Evolutionary conservation across 64 coral and sea anemone species (phyloP), one percentile per base, ranked within the genome.

Genomic region (Stichodactyla helianthus): DNA sequence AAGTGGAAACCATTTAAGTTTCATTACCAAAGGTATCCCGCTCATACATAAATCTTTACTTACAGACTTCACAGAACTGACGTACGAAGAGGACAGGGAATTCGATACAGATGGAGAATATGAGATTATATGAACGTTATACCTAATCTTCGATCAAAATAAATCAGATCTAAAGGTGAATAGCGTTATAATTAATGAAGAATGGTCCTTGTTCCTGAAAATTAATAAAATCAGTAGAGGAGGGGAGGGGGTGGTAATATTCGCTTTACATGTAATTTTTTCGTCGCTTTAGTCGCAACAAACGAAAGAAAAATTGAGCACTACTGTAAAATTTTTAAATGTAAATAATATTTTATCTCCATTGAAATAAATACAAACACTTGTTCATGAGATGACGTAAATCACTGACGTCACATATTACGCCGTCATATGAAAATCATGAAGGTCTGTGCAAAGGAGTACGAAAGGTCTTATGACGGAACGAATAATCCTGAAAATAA

Each of bases 51-150:
- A 85, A 52, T 35, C 26, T 68, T 10, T 23, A 71, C 51, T 86
- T 83, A 31, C 60, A 96, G 94, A 96, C 60, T 96, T 96, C 50
- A 96, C 94, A 31, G 94, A 93, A 51, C 91, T 96, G 53, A 84
- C 50, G 54, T 96, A 96, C 53, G 91, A 93, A 20, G 91, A 91
- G 52, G 94, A 96, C 52, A 87, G 91, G 14, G 55, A 87, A 15
- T 96, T 59, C 23, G 94, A 96, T 14, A 96, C 94, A 23, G 94
- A 96, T 65, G 94, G 91, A 51, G 94, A 96, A 70, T 96, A 96
- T 77, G 94, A 96, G 64, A 96, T 96, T 10, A 22, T 84, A 44
- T 84, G 53, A 84, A 7, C 6, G 12, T 7, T 65, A 8, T 19
- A 16, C 60, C 60, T 19, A 11, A 26, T 71, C 20, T 9, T 27